A percentile compares a stretch with the other conserved stretches of the same genome.
Evolutionary conservation across 2,113 vertebrate species (phyloP).

Genomic region (Scopus umbretta): DNA sequence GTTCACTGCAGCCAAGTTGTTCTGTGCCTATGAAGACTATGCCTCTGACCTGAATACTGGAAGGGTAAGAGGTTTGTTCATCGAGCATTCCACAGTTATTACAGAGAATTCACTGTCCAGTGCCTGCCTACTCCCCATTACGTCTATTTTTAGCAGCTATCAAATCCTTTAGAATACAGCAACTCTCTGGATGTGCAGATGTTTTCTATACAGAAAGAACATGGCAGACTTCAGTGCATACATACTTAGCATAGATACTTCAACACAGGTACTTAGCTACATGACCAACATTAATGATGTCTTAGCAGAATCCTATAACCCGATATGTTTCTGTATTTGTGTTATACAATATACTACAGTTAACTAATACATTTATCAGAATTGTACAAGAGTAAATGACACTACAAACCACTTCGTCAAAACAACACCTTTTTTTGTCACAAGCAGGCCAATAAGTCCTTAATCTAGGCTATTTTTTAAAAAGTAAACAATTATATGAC

Average conservation of each 20-base stretch:
- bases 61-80: neutral
- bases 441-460: neutral
- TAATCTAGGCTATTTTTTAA: neutral
- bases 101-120: neutral
- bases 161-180: neutral
- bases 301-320: neutral
- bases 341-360: neutral
- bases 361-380: neutral
- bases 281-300: neutral
- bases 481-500: neutral
- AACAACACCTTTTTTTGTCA: neutral
- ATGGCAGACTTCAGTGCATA: neutral
- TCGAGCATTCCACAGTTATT: neutral
- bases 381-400: neutral
- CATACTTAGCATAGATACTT: too few species aligned
- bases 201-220: neutral
- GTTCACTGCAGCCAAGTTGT: neutral
- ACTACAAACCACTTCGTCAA: neutral
- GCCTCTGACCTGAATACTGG: neutral
- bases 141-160: constrained; percentile 42
- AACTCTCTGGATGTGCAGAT: neutral
- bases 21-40: neutral
- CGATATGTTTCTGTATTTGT: neutral
- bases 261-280: neutral
- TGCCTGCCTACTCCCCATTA: neutral